These are phyloP conservation scores for Drosophila kuntzei DNA, from an alignment of 2,888 invertebrate species.

Conservation along the genomic window DNA sequence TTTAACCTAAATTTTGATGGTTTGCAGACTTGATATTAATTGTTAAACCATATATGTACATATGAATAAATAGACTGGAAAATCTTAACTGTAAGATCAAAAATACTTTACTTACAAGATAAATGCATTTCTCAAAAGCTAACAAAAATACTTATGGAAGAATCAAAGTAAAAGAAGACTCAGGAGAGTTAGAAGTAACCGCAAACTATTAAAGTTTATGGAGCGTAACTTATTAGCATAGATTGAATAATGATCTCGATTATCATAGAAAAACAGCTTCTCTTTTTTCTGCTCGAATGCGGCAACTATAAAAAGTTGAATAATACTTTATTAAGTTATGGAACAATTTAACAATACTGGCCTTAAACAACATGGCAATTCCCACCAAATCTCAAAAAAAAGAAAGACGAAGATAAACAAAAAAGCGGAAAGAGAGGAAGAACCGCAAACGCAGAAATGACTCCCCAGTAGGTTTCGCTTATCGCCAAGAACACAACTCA, in stretches of 20 bases:
- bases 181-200: no score
- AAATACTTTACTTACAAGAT: no score
- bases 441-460: slow-evolving; percentile 58
- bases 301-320: slow-evolving; percentile 1
- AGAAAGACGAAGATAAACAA: neutral
- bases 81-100: no score
- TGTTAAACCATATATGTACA: no score
- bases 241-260: neutral
- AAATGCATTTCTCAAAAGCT: no score
- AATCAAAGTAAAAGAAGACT: no score
- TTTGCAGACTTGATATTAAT: no score
- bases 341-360: slow-evolving; percentile 36
- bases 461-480: slow-evolving; percentile 66
- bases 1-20: no score
- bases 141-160: no score
- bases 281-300: neutral
- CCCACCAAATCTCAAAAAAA: slow-evolving; percentile 27
- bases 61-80: no score
- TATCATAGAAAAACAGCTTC: neutral
- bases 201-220: neutral
- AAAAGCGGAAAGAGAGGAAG: slow-evolving; percentile 11
- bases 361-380: slow-evolving; percentile 40
- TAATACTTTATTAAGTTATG: slow-evolving; percentile 44
- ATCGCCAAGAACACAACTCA: slow-evolving; percentile 59
- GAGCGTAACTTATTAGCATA: neutral